These are phyloP conservation scores for Ichneumon xanthorius DNA, from an alignment of 2,888 invertebrate species.

Conservation along the genomic window DNA sequence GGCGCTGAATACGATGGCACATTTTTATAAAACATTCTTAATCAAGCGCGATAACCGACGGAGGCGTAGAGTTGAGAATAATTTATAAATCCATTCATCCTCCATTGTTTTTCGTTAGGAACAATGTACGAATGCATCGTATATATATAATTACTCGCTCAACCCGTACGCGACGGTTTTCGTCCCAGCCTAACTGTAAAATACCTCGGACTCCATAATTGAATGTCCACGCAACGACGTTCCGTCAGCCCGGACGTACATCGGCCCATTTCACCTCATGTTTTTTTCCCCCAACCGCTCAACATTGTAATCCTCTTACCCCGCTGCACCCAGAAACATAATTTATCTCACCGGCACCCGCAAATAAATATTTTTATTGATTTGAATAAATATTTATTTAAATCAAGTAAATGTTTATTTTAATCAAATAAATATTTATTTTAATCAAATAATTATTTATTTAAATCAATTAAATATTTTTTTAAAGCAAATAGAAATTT, in stretches of 20 bases:
- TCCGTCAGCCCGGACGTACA: neutral
- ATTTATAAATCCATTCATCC: neutral
- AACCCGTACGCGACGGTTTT: neutral
- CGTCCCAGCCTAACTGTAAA: neutral
- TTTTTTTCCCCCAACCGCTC: neutral
- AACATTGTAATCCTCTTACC: constrained; percentile 19
- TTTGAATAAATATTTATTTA: too few species aligned
- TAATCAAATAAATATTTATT: too few species aligned
- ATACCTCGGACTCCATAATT: neutral
- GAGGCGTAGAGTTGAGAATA: neutral
- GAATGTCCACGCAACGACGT: neutral
- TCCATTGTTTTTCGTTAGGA: neutral
- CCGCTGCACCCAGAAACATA: neutral
- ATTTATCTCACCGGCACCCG: too few species aligned
- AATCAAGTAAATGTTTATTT: too few species aligned
- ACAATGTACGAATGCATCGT: neutral
- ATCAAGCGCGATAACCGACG: neutral
- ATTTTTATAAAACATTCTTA: constrained; percentile 30
- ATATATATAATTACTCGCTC: neutral
- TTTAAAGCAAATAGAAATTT: too few species aligned
- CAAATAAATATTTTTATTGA: too few species aligned
- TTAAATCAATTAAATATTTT: too few species aligned
- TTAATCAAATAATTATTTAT: too few species aligned
- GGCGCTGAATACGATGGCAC: constrained; percentile 66
- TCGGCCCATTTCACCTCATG: neutral